phyloP scores from a whole-genome alignment of 2,113 vertebrate species.

The Peucedramus taeniatus region DNA sequence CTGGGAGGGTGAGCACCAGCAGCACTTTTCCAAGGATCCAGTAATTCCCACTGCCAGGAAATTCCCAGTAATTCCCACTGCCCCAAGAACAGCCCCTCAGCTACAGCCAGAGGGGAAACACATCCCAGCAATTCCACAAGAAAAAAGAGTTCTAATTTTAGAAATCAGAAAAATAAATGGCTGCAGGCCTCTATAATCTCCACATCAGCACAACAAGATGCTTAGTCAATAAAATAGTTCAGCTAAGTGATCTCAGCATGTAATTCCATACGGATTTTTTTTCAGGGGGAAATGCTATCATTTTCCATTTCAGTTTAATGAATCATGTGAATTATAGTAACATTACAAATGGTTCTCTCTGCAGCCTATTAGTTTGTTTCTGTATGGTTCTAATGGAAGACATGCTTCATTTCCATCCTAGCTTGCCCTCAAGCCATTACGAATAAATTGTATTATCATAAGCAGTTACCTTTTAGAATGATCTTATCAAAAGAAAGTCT shows the following conservation, averaged over 20 bases:
- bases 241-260: slow-evolving; percentile 86
- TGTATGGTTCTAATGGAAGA: slow-evolving; percentile 98
- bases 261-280: slow-evolving; percentile 85
- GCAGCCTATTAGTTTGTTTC: slow-evolving; percentile 99
- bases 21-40: not conserved
- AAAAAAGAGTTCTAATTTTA: slow-evolving; percentile 41
- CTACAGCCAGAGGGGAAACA: not conserved
- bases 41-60: not conserved
- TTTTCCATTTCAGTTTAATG: slow-evolving; percentile 99
- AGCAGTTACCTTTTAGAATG: slow-evolving; percentile 86
- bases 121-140: not conserved
- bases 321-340: slow-evolving; percentile 99
- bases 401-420: slow-evolving; percentile 89
- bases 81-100: not conserved
- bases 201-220: slow-evolving; percentile 84
- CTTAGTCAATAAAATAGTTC: slow-evolving; percentile 90
- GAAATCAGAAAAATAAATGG: slow-evolving; percentile 47
- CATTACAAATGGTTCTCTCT: slow-evolving; percentile 97
- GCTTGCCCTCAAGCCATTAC: slow-evolving; percentile 85
- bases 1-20: not conserved
- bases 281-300: slow-evolving; percentile 89
- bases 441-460: slow-evolving; percentile 95
- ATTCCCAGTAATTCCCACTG: not conserved
- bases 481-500: slow-evolving; percentile 79
- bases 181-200: slow-evolving; percentile 60